Conservation (phyloP, 2,113 vertebrate genomes). For the Grammomys dolichurus region DNA sequence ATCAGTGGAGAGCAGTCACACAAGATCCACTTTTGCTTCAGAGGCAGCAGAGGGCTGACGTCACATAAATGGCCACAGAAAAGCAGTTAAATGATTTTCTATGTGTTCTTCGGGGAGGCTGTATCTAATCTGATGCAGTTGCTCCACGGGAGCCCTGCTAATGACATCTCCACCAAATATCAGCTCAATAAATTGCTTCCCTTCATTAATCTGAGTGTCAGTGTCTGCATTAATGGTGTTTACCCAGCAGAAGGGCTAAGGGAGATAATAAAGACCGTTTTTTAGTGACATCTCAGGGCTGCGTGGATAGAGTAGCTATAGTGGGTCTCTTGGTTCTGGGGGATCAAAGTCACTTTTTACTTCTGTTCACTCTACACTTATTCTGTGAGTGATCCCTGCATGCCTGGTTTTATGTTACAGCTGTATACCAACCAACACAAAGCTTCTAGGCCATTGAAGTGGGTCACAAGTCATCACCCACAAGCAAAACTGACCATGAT, state of each 20-base stretch:
- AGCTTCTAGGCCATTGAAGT: background rate
- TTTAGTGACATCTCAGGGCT: slow-evolving; percentile 63
- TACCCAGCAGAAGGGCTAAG: slow-evolving; percentile 63
- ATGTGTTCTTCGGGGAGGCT: slow-evolving; percentile 52
- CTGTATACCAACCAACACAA: background rate
- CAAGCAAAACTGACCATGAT: background rate
- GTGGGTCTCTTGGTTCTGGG: background rate
- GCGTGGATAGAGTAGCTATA: background rate
- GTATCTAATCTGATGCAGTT: slow-evolving; percentile 64
- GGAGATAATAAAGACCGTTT: slow-evolving; percentile 62
- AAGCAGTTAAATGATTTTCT: slow-evolving; percentile 75
- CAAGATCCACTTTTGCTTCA: slow-evolving; percentile 29
- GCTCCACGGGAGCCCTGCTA: slow-evolving; percentile 39
- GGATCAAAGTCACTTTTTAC: slow-evolving; percentile 34
- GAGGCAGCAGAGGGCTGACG: slow-evolving; percentile 1
- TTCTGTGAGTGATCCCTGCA: background rate
- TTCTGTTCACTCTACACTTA: background rate
- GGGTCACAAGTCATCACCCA: background rate
- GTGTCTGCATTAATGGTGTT: slow-evolving; percentile 69
- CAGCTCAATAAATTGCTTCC: slow-evolving; percentile 80
- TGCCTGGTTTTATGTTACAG: background rate
- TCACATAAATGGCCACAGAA: slow-evolving; percentile 56
- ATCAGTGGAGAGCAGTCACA: slow-evolving; percentile 46
- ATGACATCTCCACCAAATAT: slow-evolving; percentile 78
- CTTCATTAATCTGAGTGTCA: slow-evolving; percentile 78